Evolutionary conservation across 2,113 vertebrate species (phyloP).

Genomic region (Physeter macrocephalus): DNA sequence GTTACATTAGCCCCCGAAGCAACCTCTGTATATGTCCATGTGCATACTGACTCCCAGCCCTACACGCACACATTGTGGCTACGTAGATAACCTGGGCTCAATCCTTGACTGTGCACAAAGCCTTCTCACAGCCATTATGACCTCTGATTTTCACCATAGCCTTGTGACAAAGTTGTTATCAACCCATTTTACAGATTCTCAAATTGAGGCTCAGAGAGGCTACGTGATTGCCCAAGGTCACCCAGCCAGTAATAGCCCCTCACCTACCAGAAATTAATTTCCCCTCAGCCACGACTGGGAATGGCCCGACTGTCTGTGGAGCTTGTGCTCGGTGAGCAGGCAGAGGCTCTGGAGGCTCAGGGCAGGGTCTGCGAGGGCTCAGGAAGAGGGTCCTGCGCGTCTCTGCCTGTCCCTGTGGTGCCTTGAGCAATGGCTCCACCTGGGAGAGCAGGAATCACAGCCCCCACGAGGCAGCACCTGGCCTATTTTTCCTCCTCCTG

Average conservation of each 20-base stretch:
- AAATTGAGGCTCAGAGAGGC: not conserved
- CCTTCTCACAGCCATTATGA: not conserved
- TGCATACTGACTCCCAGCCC: not conserved
- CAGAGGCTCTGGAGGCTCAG: not conserved
- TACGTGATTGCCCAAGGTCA: not conserved
- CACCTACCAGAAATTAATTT: not conserved
- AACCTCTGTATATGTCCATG: not conserved
- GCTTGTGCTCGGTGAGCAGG: not conserved
- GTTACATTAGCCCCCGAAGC: accelerated
- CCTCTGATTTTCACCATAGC: not conserved
- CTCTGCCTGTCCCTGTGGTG: not conserved
- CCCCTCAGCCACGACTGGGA: not conserved
- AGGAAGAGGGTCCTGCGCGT: accelerated
- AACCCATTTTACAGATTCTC: slow-evolving; percentile 24
- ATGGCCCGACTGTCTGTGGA: not conserved
- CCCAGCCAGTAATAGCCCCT: not conserved
- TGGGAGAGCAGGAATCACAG: not conserved
- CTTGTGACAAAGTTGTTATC: not conserved
- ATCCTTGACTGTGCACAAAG: not conserved
- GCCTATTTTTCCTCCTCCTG: not conserved
- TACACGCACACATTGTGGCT: not conserved
- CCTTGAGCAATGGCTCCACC: not conserved
- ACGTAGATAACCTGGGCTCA: not conserved
- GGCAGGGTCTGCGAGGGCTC: not conserved
- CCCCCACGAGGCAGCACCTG: not conserved